These are phyloP conservation scores for Columba guinea DNA, from an alignment of 2,797 vertebrate genomes.

Conservation along the genomic window DNA sequence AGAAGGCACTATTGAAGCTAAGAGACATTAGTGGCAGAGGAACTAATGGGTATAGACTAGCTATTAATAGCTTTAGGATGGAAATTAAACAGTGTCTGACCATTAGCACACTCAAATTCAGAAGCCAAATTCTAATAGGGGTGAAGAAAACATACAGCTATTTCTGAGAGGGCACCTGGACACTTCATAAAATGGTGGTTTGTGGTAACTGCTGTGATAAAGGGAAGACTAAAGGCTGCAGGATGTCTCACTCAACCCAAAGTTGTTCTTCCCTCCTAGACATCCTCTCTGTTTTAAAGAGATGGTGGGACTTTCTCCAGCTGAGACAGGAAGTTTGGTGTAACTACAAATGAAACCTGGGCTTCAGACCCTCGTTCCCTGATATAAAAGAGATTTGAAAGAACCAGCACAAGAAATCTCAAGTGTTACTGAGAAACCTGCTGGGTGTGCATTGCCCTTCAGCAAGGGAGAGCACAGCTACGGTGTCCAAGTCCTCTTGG, in stretches of 20 bases:
- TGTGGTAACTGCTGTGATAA: background rate
- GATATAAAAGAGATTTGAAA: background rate
- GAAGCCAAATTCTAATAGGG: background rate
- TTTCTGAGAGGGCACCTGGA: background rate
- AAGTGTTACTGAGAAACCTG: background rate
- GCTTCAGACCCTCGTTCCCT: background rate
- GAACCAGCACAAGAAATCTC: background rate
- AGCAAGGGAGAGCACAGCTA: background rate
- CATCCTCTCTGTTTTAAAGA: background rate
- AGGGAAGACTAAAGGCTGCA: background rate
- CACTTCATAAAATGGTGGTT: background rate
- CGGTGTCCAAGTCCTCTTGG: background rate
- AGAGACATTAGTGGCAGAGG: background rate
- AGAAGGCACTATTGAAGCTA: background rate
- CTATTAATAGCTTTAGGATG: background rate
- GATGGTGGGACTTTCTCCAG: background rate
- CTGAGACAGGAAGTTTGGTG: background rate
- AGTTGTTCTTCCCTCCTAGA: background rate
- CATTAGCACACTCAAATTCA: background rate
- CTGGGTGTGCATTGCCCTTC: background rate
- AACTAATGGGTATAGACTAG: background rate
- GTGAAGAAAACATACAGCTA: background rate
- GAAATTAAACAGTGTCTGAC: background rate
- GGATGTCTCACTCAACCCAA: background rate
- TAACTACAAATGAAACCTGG: background rate